Percentiles rank a stretch among this genome's conserved stretches.
These are phyloP conservation scores for Sphenodon punctatus DNA, from an alignment of 2,797 vertebrate species.

Conservation along the genomic window DNA sequence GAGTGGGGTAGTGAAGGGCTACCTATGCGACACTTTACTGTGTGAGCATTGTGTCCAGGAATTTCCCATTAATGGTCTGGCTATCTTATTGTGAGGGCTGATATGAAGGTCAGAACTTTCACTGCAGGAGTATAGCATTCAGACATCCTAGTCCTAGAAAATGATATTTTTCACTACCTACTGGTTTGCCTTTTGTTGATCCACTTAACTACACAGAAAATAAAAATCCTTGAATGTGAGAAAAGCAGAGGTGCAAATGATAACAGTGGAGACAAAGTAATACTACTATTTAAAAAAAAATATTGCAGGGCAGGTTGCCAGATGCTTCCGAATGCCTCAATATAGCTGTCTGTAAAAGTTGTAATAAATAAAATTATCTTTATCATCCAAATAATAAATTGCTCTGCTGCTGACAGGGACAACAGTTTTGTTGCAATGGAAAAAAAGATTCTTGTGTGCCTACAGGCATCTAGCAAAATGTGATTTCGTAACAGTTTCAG, in stretches of 20 bases:
- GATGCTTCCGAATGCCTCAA: background rate
- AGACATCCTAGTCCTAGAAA: slow-evolving; percentile 17
- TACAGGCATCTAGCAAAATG: slow-evolving; percentile 8
- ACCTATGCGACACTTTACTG: no score
- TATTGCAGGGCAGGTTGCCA: background rate
- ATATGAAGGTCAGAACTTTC: slow-evolving; percentile 13
- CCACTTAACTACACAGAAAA: no score
- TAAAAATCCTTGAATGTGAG: no score
- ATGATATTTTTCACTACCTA: slow-evolving; percentile 43
- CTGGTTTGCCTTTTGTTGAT: background rate
- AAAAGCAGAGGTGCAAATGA: no score
- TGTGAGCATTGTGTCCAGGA: no score
- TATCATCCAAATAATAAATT: background rate
- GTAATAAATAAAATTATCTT: background rate
- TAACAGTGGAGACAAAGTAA: no score
- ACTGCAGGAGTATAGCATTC: background rate
- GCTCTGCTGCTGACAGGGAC: background rate
- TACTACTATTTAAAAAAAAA: no score
- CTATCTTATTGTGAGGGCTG: no score
- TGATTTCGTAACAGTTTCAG: slow-evolving; percentile 22
- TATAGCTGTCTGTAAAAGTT: background rate
- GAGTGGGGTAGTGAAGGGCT: no score
- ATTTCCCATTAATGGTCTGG: no score
- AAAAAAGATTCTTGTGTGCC: background rate
- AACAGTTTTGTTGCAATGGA: background rate